Conservation (phyloP, 1,140 invertebrate species). For the Formica exsecta region DNA sequence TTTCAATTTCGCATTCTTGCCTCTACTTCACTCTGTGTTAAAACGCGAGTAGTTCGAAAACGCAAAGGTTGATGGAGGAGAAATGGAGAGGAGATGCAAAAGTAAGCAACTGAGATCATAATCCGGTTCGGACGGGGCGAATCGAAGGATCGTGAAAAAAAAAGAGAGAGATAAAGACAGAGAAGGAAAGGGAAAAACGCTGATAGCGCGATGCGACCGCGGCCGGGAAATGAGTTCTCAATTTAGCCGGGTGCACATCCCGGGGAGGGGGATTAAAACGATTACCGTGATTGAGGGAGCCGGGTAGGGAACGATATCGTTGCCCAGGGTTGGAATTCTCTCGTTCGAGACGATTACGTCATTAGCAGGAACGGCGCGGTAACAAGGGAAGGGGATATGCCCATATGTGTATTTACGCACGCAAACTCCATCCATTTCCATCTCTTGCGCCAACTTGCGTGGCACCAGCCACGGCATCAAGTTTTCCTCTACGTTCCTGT, state of each 20-base stretch:
- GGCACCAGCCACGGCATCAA: neutral
- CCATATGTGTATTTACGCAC: constrained; percentile 43
- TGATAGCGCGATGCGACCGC: constrained; percentile 8
- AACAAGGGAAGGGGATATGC: constrained; percentile 67
- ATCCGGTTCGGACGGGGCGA: neutral
- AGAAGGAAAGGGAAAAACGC: constrained; percentile 18
- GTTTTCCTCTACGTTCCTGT: constrained; percentile 12
- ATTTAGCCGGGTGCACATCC: constrained; percentile 56
- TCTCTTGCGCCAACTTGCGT: neutral
- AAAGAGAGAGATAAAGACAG: neutral
- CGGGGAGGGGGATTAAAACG: constrained; percentile 70
- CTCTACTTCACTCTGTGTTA: neutral
- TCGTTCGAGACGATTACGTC: constrained; percentile 73
- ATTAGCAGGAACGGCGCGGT: constrained; percentile 69
- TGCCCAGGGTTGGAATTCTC: constrained; percentile 54
- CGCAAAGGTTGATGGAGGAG: no score
- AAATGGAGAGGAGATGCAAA: constrained; percentile 37
- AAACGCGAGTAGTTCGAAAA: neutral
- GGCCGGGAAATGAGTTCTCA: constrained; percentile 64
- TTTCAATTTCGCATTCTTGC: neutral
- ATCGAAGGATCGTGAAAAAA: constrained; percentile 36
- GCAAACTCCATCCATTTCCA: constrained; percentile 21
- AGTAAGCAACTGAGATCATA: neutral
- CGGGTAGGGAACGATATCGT: constrained; percentile 54
- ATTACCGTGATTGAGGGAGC: constrained; percentile 72